These are phyloP conservation scores for Cynaeus angustus DNA, from an alignment of 2,888 invertebrate genomes.

Conservation along the genomic window DNA sequence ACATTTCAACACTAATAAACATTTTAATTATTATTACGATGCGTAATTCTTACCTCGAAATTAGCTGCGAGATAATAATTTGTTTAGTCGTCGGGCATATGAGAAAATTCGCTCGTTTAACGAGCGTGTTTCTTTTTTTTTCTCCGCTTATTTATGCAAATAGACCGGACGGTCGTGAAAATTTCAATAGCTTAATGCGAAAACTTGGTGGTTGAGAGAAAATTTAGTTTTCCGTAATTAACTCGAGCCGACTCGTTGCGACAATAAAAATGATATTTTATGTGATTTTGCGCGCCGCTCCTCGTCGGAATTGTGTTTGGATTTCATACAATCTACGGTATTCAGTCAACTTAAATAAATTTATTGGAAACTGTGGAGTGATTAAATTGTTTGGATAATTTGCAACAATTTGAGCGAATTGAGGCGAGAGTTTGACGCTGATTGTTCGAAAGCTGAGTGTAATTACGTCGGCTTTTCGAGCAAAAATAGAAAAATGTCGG, in stretches of 20 bases:
- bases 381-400: slow-evolving; percentile 32
- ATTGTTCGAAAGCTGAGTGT: slow-evolving; percentile 1
- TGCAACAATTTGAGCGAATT: slow-evolving; percentile 11
- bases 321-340: slow-evolving; percentile 10
- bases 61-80: slow-evolving; percentile 14
- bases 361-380: slow-evolving; percentile 19
- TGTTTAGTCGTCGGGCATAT: slow-evolving; percentile 12
- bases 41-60: neutral
- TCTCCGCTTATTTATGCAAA: slow-evolving; percentile 20
- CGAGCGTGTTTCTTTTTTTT: neutral
- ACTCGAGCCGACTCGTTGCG: neutral
- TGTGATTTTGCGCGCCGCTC: slow-evolving; percentile 19
- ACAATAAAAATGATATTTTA: slow-evolving; percentile 32
- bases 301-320: slow-evolving; percentile 11
- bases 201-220: slow-evolving; percentile 1
- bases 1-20: too few relatives aligned
- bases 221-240: slow-evolving; percentile 31
- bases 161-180: slow-evolving; percentile 13
- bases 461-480: neutral
- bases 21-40: neutral
- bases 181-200: slow-evolving; percentile 25
- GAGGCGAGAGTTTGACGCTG: neutral
- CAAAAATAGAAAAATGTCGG: neutral
- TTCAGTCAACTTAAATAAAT: slow-evolving; percentile 31
- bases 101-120: slow-evolving; percentile 8